Percentiles rank a stretch among this genome's conserved stretches.
Conservation (phyloP, 92 coral and sea anemone genomes). For the Zoanthus solanderi region DNA sequence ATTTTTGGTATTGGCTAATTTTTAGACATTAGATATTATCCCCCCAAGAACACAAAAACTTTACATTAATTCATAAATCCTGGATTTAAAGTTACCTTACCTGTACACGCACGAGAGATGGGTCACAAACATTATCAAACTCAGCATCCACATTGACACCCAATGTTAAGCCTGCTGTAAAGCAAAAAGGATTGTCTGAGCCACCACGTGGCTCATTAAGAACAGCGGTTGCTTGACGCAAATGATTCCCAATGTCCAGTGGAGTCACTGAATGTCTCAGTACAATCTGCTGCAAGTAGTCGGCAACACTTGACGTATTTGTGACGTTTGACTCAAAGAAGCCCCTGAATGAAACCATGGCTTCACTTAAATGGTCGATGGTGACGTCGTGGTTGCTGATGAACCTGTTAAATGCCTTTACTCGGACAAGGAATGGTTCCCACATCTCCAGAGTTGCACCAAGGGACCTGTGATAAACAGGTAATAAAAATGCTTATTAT, state of each 20-base stretch:
- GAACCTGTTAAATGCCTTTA: conserved; percentile 74
- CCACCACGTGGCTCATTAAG: conserved; percentile 92
- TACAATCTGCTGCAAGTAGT: conserved; percentile 79
- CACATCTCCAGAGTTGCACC: conserved; percentile 85
- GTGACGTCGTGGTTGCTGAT: conserved; percentile 69
- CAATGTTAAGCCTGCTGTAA: conserved; percentile 93
- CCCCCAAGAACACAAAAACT: too few relatives aligned
- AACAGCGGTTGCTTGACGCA: conserved; percentile 86
- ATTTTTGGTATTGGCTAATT: too few relatives aligned
- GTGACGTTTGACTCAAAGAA: conserved; percentile 97
- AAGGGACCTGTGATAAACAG: conserved; percentile 56
- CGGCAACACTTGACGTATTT: conserved; percentile 84
- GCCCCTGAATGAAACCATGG: conserved; percentile 80
- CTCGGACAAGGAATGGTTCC: conserved; percentile 92
- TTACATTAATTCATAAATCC: neutral
- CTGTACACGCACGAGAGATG: conserved; percentile 87
- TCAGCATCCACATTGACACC: conserved; percentile 91
- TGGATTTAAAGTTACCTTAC: conserved; percentile 52
- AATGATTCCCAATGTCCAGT: conserved; percentile 70
- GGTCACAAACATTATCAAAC: conserved; percentile 80
- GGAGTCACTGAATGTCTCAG: conserved; percentile 62
- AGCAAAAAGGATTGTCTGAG: conserved; percentile 93
- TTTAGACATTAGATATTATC: too few relatives aligned
- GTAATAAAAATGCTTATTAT: neutral
- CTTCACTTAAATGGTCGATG: conserved; percentile 78